Base-by-base conservation (phyloP, 2,888 invertebrate genomes). In the Zonitis immaculata region DNA sequence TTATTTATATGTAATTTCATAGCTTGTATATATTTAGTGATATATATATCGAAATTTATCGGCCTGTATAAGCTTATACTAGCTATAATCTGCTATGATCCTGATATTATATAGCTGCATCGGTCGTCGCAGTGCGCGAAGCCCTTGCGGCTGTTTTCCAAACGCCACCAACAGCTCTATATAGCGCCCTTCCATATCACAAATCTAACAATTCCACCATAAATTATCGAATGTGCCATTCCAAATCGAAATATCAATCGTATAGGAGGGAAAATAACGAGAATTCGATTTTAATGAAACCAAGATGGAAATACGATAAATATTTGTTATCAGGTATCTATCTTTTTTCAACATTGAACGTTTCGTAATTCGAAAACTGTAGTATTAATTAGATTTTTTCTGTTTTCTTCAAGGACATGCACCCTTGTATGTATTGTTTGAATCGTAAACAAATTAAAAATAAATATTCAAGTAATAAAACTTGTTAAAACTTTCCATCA, bases 41-140 rank as follows among this genome's bases (percentile, higher is more conserved):
- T 1, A 2, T 28, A 28, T 3, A 27, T n/a, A 51, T 25, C 47
- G 47, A 39, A 71, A 73, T 72, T 73, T 73, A 73, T 73, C 66
- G 70, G 67, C 9, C 66, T 68, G 62, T 69, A 67, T 71, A 73
- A 73, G 73, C 74, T 69, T 67, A 74, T 73, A 70, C 71, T 68
- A 69, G 69, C 66, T 68, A 71, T 73, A 73, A 74, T 73, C 73
- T 70, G 67, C 69, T 67, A 70, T 74, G 73, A 74, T 74, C 74
- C 73, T 71, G 72, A 73, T 74, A 73, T 73, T 70, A 72, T 71
- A 69, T 68, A 66, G 69, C 72, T 69, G 69, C 70, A 72, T 62
- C 62, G 59, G 56, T 55, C 51, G 63, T 62, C 63, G 64, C 64
- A 65, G 52, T 65, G 61, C 62, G 58, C 60, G 48, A 47, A 47